These are phyloP conservation scores for Bostrychus sinensis DNA, from an alignment of 2,113 vertebrate genomes.

Conservation along the genomic window DNA sequence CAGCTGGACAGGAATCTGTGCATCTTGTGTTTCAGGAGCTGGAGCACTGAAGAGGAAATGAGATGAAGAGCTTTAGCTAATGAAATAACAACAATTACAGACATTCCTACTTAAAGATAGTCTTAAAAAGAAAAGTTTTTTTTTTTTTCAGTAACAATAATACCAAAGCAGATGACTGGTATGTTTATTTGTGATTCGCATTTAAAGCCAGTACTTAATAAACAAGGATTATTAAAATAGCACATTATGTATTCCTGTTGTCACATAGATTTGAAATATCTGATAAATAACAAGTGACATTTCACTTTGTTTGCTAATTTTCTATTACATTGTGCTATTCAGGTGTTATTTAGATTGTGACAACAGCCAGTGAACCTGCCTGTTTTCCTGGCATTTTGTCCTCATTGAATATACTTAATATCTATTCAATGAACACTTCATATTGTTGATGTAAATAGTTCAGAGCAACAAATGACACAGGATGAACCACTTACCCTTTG, in stretches of 20 bases:
- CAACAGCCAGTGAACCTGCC: conserved; percentile 29
- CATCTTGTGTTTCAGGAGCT: conserved; percentile 84
- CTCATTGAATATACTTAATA: conserved; percentile 34
- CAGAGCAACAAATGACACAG: background rate
- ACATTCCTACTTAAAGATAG: too few species aligned
- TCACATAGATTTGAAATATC: conserved; percentile 41
- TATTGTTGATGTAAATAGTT: conserved; percentile 1
- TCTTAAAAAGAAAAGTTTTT: too few species aligned
- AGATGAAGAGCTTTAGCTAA: background rate
- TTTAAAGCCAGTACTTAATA: too few species aligned
- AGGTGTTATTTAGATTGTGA: conserved; percentile 34
- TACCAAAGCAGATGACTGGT: background rate
- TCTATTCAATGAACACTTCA: conserved; percentile 15
- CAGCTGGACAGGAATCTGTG: conserved; percentile 83
- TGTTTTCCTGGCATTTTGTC: conserved; percentile 40
- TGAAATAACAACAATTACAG: background rate
- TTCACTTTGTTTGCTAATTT: conserved; percentile 31
- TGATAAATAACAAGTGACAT: conserved; percentile 45
- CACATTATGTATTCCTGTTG: conserved; percentile 15
- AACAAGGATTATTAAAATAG: background rate
- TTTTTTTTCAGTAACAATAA: too few species aligned
- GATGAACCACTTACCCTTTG: conserved; percentile 86
- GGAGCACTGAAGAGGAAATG: conserved; percentile 82
- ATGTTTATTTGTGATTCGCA: background rate
- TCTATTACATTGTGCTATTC: conserved; percentile 10